Evolutionary conservation across 2,797 vertebrate species (phyloP).

Genomic region (Bryconaethiops microstoma): DNA sequence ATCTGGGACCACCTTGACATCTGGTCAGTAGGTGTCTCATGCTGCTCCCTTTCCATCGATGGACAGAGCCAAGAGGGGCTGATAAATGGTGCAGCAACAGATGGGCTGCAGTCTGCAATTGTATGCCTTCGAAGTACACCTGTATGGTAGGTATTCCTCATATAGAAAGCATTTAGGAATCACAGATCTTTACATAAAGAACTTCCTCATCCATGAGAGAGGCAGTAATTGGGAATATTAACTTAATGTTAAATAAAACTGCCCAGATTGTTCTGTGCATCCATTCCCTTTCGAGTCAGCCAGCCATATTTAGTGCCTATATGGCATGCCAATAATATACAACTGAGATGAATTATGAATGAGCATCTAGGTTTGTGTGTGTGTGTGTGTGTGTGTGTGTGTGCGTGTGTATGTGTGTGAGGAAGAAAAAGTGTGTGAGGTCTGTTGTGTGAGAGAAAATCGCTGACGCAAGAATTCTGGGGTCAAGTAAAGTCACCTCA

Average conservation of each 20-base stretch:
- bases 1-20: no score
- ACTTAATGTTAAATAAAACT: neutral
- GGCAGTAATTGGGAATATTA: neutral
- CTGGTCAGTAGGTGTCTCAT: no score
- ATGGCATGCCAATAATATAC: conserved; percentile 22
- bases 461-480: conserved; percentile 25
- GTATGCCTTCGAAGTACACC: no score
- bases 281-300: conserved; percentile 2
- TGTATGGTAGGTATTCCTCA: no score
- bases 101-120: no score
- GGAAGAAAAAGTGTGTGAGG: neutral
- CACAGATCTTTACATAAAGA: neutral
- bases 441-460: conserved; percentile 1
- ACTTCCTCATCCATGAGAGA: neutral
- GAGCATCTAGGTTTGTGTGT: conserved; percentile 19
- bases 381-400: conserved; percentile 22
- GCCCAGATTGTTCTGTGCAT: neutral
- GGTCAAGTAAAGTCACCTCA: conserved; percentile 18
- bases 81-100: no score
- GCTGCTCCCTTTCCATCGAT: no score
- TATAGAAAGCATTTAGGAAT: no score
- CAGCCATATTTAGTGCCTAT: conserved; percentile 6
- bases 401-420: neutral
- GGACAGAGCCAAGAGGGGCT: no score
- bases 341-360: conserved; percentile 49